A percentile compares a stretch with the other conserved stretches of the same genome.
Evolutionary conservation across 2,888 invertebrate genomes (phyloP).

Genomic region (Acleris literana): DNA sequence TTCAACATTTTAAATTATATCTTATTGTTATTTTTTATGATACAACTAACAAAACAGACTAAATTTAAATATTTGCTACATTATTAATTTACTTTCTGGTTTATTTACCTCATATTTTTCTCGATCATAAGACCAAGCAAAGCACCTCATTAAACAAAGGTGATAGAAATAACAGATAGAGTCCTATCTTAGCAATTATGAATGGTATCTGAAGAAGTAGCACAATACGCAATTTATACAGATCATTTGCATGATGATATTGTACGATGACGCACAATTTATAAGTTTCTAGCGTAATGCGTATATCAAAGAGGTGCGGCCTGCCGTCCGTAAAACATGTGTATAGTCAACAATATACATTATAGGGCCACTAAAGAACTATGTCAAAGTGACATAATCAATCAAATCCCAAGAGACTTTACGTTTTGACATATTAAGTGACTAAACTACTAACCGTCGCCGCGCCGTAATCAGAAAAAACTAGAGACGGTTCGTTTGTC

Average conservation of each 20-base stretch:
- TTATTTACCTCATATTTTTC: conserved; percentile 3
- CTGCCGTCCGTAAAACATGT: too few species aligned
- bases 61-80: background rate
- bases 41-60: background rate
- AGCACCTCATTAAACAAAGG: conserved; percentile 2
- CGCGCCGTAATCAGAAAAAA: too few species aligned
- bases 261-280: conserved; percentile 3
- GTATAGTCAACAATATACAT: too few species aligned
- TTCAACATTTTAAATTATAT: too few species aligned
- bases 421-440: too few species aligned
- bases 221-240: conserved; percentile 2
- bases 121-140: conserved; percentile 6
- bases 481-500: too few species aligned
- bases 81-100: background rate
- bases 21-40: too few species aligned
- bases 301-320: background rate
- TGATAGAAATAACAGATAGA: conserved; percentile 22
- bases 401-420: too few species aligned
- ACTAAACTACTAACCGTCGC: too few species aligned
- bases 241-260: conserved; percentile 13
- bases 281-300: conserved; percentile 7
- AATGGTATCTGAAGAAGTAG: conserved; percentile 11
- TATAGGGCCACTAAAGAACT: too few species aligned
- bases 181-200: conserved; percentile 10
- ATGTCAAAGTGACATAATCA: too few species aligned